phyloP scores from a whole-genome alignment of 2,888 invertebrate genomes.

The Sinotaia quadrata region DNA sequence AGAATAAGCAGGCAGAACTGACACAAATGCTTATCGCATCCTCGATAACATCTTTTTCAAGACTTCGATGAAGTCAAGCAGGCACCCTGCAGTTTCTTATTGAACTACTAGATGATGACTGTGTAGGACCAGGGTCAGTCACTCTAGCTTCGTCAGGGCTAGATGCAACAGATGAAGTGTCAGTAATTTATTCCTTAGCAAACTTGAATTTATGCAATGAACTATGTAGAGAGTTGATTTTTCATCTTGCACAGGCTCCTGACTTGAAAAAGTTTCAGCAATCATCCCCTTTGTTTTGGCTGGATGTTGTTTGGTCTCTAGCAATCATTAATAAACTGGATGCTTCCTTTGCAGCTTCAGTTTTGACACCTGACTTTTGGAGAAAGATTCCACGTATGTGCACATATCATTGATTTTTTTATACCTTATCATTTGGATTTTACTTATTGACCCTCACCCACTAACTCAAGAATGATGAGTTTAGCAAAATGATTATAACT shows the following conservation, averaged over 20 bases:
- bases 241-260: not conserved
- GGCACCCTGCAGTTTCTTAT: constrained; percentile 24
- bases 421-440: no score
- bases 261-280: constrained; percentile 7
- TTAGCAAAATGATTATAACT: no score
- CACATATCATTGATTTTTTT: no score
- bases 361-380: constrained; percentile 30
- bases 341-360: constrained; percentile 22
- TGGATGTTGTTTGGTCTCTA: constrained; percentile 36
- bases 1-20: constrained; percentile 12
- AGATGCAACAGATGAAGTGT: constrained; percentile 18
- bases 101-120: constrained; percentile 10
- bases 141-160: constrained; percentile 1
- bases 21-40: constrained; percentile 12
- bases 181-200: constrained; percentile 29
- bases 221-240: constrained; percentile 1
- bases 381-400: constrained; percentile 26
- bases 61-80: constrained; percentile 29
- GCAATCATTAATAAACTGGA: constrained; percentile 21
- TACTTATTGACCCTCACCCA: no score
- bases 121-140: not conserved
- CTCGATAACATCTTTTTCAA: constrained; percentile 28
- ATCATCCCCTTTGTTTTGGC: constrained; percentile 27
- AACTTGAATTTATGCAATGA: constrained; percentile 22
- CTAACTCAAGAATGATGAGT: no score